Conservation (phyloP, 2,797 vertebrate genomes). For the Delichon dasypus region DNA sequence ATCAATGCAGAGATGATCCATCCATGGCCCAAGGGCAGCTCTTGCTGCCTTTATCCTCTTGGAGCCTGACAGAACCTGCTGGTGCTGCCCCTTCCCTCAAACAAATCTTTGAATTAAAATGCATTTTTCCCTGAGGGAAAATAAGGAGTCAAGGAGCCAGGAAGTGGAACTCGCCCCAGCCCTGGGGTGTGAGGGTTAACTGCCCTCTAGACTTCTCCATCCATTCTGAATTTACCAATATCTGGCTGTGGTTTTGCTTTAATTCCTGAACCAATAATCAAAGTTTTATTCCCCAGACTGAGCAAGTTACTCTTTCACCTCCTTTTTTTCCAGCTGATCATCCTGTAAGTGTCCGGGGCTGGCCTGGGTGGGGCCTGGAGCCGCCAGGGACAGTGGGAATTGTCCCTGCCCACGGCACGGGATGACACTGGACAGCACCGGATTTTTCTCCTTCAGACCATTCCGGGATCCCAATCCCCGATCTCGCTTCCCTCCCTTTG, state of each 20-base stretch:
- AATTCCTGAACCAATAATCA: not conserved
- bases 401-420: not conserved
- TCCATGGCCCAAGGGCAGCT: rapidly evolving
- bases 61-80: not conserved
- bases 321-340: not conserved
- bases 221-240: not conserved
- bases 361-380: rapidly evolving
- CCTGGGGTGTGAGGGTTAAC: not conserved
- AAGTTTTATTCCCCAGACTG: not conserved
- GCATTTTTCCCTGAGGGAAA: rapidly evolving
- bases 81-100: not conserved
- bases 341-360: not conserved
- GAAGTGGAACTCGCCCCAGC: not conserved
- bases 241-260: not conserved
- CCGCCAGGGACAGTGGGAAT: not conserved
- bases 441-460: not conserved
- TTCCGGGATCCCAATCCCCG: not conserved
- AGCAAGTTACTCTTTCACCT: not conserved
- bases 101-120: not conserved
- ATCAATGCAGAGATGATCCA: not conserved
- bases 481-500: rapidly evolving
- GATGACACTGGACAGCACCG: not conserved
- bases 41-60: not conserved
- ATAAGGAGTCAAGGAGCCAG: not conserved
- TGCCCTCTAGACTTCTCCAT: not conserved